Base-by-base conservation (phyloP, 2,888 invertebrate genomes). In the Eumerus sabulonum region DNA sequence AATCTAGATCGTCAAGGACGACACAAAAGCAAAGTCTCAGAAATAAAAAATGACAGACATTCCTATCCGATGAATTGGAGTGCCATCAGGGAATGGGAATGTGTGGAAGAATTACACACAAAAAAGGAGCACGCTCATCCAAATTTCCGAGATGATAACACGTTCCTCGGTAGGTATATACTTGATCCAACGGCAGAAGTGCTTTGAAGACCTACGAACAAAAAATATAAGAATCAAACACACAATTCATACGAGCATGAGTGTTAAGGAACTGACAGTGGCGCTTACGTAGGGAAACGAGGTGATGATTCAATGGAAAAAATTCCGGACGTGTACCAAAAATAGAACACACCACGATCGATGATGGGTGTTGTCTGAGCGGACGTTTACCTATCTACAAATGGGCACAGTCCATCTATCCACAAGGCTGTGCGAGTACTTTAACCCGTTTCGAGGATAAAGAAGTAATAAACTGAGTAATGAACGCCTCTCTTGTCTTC, bases 1-100 rank as follows among this genome's bases (percentile, higher is more conserved):
- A 67, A 77, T 73, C 73, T 77, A 68, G 77, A 77, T 67, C 77
- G 73, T 67, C 77, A 77, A 77, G 77, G 77, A 77, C 77, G 73
- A 60, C 27, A 59, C 66, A 77, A 68, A 67, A 77, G 54, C 57
- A 63, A 73, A 63, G 67, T 67, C 47, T 57, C 17, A 48, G 17
- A 19, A 42, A 47, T 38, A 11, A 59, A 9, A 56, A 59, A 45
- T 5, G 18, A 27, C 38, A 45, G 53, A 56, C 72, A 72, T 64
- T 64, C 57, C 40, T 66, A 40, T 40, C 9, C 40, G n/a, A 40
- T 5, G 66, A 40, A 57, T 45, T 59, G 47, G 18, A 53, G 27
- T 64, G 9, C 18, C 14, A 71, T 42, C 50, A 40, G 44, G 47
- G 16, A 57, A 70, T 53, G 9, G 38, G 68, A 62, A 50, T 62